Evolutionary conservation across 2,797 vertebrate species (phyloP).

Genomic region (Adrianichthys oophorus): DNA sequence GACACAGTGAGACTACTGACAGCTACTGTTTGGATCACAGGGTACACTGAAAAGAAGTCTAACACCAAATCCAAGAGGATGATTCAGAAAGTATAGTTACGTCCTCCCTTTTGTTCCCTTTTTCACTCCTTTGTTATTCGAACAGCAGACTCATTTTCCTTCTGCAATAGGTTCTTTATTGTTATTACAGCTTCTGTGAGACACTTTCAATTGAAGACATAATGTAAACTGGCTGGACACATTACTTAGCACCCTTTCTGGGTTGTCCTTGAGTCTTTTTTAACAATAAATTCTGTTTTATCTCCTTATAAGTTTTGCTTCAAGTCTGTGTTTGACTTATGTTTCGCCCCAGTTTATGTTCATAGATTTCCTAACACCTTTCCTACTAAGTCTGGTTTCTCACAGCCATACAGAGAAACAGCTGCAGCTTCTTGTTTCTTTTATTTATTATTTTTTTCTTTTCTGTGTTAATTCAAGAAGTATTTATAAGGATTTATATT

Average conservation of each 20-base stretch:
- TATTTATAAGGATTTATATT: too few species aligned
- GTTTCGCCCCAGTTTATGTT: slow-evolving; percentile 9
- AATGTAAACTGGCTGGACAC: slow-evolving; percentile 73
- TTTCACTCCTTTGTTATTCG: slow-evolving; percentile 2
- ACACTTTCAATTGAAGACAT: slow-evolving; percentile 58
- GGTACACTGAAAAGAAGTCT: slow-evolving; percentile 1
- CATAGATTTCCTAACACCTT: slow-evolving; percentile 16
- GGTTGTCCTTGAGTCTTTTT: slow-evolving; percentile 27
- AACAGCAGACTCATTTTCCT: slow-evolving; percentile 15
- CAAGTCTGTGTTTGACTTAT: slow-evolving; percentile 9
- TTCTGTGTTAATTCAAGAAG: too few species aligned
- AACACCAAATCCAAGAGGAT: neutral
- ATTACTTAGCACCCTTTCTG: slow-evolving; percentile 54
- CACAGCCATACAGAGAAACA: neutral
- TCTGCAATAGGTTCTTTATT: slow-evolving; percentile 66
- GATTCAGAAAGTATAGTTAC: slow-evolving; percentile 13
- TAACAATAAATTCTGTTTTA: slow-evolving; percentile 43
- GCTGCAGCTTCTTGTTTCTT: neutral
- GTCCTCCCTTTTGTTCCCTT: slow-evolving; percentile 15
- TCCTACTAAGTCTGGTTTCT: slow-evolving; percentile 20
- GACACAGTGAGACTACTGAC: slow-evolving; percentile 3
- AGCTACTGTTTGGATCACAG: slow-evolving; percentile 4
- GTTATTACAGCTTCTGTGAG: slow-evolving; percentile 64
- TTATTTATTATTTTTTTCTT: neutral
- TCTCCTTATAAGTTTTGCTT: slow-evolving; percentile 11